Conservation (phyloP, 2,113 vertebrate genomes). For the Dicerorhinus sumatrensis region DNA sequence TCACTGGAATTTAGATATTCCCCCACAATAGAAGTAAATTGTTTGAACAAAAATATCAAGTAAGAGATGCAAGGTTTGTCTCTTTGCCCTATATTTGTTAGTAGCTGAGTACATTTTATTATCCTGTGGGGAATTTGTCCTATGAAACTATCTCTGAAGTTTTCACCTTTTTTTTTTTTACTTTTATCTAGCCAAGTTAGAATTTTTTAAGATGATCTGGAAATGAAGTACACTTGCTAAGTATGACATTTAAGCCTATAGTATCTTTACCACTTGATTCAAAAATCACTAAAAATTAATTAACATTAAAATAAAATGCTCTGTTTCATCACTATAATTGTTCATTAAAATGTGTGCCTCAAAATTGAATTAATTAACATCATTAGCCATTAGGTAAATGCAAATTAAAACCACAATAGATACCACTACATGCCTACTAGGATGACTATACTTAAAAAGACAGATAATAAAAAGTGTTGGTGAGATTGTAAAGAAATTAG, state of each 20-base stretch:
- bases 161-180: conserved; percentile 1
- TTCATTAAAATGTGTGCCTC: conserved; percentile 25
- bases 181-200: background rate
- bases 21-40: conserved; percentile 71
- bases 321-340: background rate
- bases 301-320: conserved; percentile 24
- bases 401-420: background rate
- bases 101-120: background rate
- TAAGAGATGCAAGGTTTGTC: background rate
- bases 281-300: conserved; percentile 23
- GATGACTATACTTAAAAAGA: conserved; percentile 3
- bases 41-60: conserved; percentile 65
- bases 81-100: background rate
- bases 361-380: conserved; percentile 26
- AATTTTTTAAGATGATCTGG: conserved; percentile 23
- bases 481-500: background rate
- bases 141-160: background rate
- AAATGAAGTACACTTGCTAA: conserved; percentile 17
- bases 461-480: background rate
- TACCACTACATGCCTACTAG: background rate
- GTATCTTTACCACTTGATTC: conserved; percentile 8
- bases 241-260: background rate
- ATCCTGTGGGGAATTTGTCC: background rate
- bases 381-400: conserved; percentile 2
- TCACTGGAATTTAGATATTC: conserved; percentile 69